Conservation (phyloP, 2,797 vertebrate genomes). For the Trachops cirrhosus region DNA sequence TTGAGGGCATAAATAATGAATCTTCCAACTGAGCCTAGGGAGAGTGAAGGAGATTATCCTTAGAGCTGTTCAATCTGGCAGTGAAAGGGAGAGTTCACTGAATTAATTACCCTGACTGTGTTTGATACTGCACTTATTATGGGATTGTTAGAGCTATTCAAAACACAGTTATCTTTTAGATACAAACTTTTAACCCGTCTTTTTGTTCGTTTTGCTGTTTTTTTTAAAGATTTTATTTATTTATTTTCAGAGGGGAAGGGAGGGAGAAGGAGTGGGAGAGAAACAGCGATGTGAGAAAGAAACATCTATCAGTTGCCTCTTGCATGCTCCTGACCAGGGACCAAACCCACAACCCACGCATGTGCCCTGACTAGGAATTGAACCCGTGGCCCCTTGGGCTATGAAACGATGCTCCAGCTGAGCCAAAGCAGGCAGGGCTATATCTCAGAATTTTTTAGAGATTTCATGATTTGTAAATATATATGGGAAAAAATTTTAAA, state of each 20-base stretch:
- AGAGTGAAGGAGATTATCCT: conserved; percentile 67
- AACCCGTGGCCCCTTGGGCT: background rate
- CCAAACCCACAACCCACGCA: too few species aligned
- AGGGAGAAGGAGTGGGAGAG: too few species aligned
- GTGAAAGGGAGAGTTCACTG: conserved; percentile 44
- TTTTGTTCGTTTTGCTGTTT: background rate
- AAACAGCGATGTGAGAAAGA: too few species aligned
- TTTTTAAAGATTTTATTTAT: too few species aligned
- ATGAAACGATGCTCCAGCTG: background rate
- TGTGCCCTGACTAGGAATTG: background rate
- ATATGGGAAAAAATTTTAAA: conserved; percentile 44
- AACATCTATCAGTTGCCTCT: too few species aligned
- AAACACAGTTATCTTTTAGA: conserved; percentile 40
- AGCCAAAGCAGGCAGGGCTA: background rate
- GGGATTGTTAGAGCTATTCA: conserved; percentile 30
- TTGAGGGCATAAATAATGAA: conserved; percentile 72
- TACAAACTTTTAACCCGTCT: background rate
- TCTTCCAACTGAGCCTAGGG: conserved; percentile 64
- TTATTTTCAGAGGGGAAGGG: too few species aligned
- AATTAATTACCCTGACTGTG: conserved; percentile 58
- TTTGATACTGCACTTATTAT: conserved; percentile 51
- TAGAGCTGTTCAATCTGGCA: conserved; percentile 54
- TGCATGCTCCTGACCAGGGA: too few species aligned
- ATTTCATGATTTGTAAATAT: conserved; percentile 39
- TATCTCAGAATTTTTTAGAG: conserved; percentile 34